phyloP scores from a whole-genome alignment of 1,140 invertebrate genomes.

The Centruroides vittatus region DNA sequence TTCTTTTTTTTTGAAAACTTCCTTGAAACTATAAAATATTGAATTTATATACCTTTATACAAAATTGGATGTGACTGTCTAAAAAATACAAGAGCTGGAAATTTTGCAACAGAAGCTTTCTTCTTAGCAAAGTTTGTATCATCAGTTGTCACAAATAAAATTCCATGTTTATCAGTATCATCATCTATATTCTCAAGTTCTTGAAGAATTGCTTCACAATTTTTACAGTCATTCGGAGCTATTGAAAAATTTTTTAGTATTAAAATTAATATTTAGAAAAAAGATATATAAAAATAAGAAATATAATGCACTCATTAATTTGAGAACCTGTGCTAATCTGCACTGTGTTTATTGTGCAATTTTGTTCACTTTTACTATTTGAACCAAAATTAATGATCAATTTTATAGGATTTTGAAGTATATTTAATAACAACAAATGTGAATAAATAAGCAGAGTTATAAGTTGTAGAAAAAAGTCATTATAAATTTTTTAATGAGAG shows the following conservation, averaged over 20 bases:
- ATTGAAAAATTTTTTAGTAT: background rate
- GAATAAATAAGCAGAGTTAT: too few relatives aligned
- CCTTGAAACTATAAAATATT: background rate
- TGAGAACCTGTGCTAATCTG: too few relatives aligned
- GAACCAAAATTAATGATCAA: too few relatives aligned
- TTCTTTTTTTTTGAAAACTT: too few relatives aligned
- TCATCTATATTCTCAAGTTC: constrained; percentile 87
- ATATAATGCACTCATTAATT: background rate
- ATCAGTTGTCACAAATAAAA: constrained; percentile 52
- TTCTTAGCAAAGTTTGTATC: constrained; percentile 49
- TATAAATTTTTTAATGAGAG: too few relatives aligned
- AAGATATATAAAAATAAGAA: too few relatives aligned
- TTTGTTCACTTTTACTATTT: too few relatives aligned
- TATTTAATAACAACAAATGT: too few relatives aligned
- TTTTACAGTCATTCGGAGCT: constrained; percentile 22
- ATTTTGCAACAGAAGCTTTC: constrained; percentile 57
- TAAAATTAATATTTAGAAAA: too few relatives aligned
- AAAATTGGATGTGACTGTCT: constrained; percentile 56
- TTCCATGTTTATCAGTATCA: constrained; percentile 80
- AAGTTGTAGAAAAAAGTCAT: too few relatives aligned
- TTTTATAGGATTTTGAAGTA: too few relatives aligned
- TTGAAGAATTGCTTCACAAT: constrained; percentile 20
- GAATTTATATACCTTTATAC: constrained; percentile 39
- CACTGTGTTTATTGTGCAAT: too few relatives aligned
- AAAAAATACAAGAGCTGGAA: constrained; percentile 78